phyloP scores from a whole-genome alignment of 2,888 invertebrate species.

The Volucella zonaria region DNA sequence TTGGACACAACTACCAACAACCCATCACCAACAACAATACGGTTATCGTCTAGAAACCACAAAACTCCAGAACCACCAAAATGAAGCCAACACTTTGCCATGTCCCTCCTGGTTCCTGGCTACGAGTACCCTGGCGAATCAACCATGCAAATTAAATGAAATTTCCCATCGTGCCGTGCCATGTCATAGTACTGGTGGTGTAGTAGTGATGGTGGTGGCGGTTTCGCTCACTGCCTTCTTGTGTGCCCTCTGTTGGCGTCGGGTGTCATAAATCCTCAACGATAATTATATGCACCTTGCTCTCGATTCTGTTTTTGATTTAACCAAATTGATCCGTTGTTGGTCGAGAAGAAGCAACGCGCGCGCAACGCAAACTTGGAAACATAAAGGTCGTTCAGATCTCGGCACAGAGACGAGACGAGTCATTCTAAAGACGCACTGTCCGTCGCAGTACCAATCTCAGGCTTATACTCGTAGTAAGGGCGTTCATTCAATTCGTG shows the following conservation, averaged over 20 bases:
- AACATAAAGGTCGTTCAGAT: conserved; percentile 61
- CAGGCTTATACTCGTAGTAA: conserved; percentile 38
- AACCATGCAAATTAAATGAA: conserved; percentile 74
- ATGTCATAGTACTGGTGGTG: not conserved
- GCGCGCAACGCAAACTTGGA: not conserved
- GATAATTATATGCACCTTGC: conserved; percentile 75
- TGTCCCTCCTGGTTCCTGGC: conserved; percentile 11
- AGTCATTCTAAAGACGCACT: conserved; percentile 19
- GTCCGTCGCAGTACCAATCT: not conserved
- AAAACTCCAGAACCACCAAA: conserved; percentile 32
- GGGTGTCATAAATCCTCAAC: conserved; percentile 75
- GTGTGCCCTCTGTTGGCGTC: conserved; percentile 63
- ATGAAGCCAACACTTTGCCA: conserved; percentile 64
- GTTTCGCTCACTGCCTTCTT: conserved; percentile 19
- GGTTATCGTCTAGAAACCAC: conserved; percentile 30
- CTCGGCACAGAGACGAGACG: conserved; percentile 1
- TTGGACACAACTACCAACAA: conserved; percentile 60
- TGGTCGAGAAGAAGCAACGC: conserved; percentile 6
- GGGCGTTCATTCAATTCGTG: conserved; percentile 76
- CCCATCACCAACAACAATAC: not conserved
- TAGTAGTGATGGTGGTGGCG: conserved; percentile 15
- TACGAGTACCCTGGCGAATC: conserved; percentile 41
- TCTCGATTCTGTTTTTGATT: conserved; percentile 72
- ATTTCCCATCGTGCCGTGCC: conserved; percentile 68
- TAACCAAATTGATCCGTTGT: conserved; percentile 74